Evolutionary conservation across 2,113 vertebrate genomes (phyloP).

Genomic region (Bufo gargarizans): DNA sequence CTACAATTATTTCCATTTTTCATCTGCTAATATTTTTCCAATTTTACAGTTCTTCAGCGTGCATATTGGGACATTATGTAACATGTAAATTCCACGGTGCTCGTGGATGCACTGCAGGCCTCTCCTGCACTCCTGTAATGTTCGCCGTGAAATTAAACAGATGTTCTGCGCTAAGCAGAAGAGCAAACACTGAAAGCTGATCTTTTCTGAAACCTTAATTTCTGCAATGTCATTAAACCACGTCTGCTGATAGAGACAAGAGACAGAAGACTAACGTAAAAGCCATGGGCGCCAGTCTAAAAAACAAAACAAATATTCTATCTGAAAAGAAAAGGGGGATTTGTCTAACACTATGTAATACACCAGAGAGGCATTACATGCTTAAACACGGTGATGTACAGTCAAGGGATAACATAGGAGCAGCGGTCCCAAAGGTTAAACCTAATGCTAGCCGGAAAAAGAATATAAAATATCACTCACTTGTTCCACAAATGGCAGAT

Average conservation of each 20-base stretch:
- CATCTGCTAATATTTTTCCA: too few relatives aligned
- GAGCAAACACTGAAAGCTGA: constrained; percentile 21
- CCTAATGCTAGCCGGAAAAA: too few relatives aligned
- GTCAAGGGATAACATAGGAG: too few relatives aligned
- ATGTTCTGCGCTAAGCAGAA: constrained; percentile 15
- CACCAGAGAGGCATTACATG: neutral
- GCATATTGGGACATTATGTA: too few relatives aligned
- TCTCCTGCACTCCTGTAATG: neutral
- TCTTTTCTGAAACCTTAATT: constrained; percentile 13
- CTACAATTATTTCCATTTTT: too few relatives aligned
- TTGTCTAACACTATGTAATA: neutral
- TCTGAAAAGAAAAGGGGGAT: neutral
- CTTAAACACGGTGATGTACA: neutral
- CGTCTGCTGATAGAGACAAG: constrained; percentile 10
- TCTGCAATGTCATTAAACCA: constrained; percentile 1
- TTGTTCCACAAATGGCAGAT: too few relatives aligned
- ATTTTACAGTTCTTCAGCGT: neutral
- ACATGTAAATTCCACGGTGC: neutral
- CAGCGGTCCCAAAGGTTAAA: too few relatives aligned
- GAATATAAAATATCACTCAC: too few relatives aligned
- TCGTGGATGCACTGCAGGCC: neutral
- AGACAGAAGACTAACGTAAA: constrained; percentile 22
- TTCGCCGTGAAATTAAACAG: constrained; percentile 35
- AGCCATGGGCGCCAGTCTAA: neutral
- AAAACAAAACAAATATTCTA: neutral